Base-by-base conservation (phyloP, 23 tunicate species). In the Trididemnum miniatum region DNA sequence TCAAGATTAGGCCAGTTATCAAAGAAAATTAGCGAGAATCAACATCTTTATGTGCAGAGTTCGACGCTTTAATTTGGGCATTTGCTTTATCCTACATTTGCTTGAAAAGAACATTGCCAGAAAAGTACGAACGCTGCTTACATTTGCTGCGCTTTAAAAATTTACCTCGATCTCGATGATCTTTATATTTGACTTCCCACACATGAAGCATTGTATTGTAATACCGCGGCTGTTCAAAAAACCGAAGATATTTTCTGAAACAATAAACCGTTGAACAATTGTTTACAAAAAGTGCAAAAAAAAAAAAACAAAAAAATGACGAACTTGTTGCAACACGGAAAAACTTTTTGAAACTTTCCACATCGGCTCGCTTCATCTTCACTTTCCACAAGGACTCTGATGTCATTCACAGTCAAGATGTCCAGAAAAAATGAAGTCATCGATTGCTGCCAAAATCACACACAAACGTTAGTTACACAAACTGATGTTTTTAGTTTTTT, bases 221-320 rank as follows among this genome's bases (percentile, higher is more conserved):
- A 57, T 90, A 90, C 0, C 96, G 81, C 29, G 96, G 96, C 49
- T 90, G 96, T 60, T 90, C 96, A 44, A 90, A 90, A 50, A 63
- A 85, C 1, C 72, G 81, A 1, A 90, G 37, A 67, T 90, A 90
- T 75, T 90, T 90, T 36, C 96, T 90, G 83, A 0, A 39, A 72
- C 15, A 9, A 62, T 12, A 12, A 62, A 4, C 4, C 27, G 26
- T 62, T 62, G 67, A 62, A 62, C 15, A 9, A 49, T 64, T 64
- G 20, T 64, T 64, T 20, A n/a, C 7, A 64, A 25, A 64, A 12
- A 15, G 7, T 64, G 9, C 20, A 64, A 15, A 71, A 32, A 31
- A 44, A 9, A 44, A 44, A 44, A n/a, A n/a, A n/a, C n/a, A n/a
- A n/a, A n/a, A n/a, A n/a, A n/a, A n/a, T n/a, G n/a, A n/a, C n/a